These are phyloP conservation scores for Lycocerus yunnanus DNA, from an alignment of 2,888 invertebrate genomes.

Conservation along the genomic window DNA sequence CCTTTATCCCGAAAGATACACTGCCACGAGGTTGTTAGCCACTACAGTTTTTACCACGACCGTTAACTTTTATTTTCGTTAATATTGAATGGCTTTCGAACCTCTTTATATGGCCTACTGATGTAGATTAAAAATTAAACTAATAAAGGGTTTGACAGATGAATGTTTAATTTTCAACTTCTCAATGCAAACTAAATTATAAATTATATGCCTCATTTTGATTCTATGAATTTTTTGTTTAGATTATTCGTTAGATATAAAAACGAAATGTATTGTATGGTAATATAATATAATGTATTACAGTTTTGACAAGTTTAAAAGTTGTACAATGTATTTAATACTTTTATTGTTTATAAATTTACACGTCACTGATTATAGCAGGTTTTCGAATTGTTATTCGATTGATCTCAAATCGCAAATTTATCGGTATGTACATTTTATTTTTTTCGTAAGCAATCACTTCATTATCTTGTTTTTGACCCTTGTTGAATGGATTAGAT, in stretches of 20 bases:
- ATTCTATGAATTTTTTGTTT: neutral
- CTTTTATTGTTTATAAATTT: neutral
- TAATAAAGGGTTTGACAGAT: neutral
- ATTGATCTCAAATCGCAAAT: neutral
- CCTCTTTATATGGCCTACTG: neutral
- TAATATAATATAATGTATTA: neutral
- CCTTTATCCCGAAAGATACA: neutral
- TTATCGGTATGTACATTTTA: neutral
- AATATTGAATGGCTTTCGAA: neutral
- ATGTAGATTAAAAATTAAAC: neutral
- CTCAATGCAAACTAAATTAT: neutral
- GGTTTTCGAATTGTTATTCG: neutral
- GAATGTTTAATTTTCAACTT: neutral
- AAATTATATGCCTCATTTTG: neutral
- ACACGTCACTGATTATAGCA: neutral
- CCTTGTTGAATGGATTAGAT: neutral
- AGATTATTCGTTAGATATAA: neutral
- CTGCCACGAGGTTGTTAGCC: neutral
- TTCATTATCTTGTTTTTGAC: neutral
- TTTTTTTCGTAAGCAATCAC: neutral
- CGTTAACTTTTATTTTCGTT: neutral
- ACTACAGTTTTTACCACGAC: neutral
- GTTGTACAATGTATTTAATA: neutral
- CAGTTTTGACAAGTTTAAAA: neutral
- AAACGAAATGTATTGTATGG: neutral